Evolutionary conservation across 2,888 invertebrate genomes (phyloP).

Genomic region (Diplolepis rosae): DNA sequence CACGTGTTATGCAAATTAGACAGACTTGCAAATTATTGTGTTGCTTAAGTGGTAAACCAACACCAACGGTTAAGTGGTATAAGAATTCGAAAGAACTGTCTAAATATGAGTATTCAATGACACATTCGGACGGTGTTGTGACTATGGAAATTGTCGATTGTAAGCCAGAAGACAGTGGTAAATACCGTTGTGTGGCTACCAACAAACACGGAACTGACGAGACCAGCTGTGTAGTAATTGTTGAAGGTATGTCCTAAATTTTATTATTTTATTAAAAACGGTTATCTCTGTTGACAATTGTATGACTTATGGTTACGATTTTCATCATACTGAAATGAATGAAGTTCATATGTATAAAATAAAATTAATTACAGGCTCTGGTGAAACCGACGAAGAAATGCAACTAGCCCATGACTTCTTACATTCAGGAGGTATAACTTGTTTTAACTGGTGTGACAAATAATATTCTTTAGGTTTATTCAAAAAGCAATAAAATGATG

Average conservation of each 20-base stretch:
- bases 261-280: too few relatives aligned
- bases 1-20: constrained; percentile 97
- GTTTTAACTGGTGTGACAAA: too few relatives aligned
- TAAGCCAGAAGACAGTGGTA: constrained; percentile 95
- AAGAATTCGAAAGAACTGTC: constrained; percentile 95
- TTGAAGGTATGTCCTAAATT: constrained; percentile 96
- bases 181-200: constrained; percentile 94
- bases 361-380: constrained; percentile 77
- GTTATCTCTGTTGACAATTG: too few relatives aligned
- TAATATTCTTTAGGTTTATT: constrained; percentile 1
- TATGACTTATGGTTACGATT: too few relatives aligned
- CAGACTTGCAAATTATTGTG: constrained; percentile 98
- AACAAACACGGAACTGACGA: constrained; percentile 97
- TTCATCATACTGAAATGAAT: too few relatives aligned
- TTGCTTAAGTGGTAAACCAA: constrained; percentile 95
- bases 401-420: constrained; percentile 90
- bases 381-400: constrained; percentile 87
- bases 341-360: constrained; percentile 14
- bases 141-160: constrained; percentile 98
- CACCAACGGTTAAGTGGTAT: constrained; percentile 93
- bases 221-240: constrained; percentile 95
- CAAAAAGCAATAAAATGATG: too few relatives aligned
- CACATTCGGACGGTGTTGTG: constrained; percentile 94
- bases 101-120: constrained; percentile 93
- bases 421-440: constrained; percentile 83